phyloP scores from a whole-genome alignment of 2,113 vertebrate genomes.

The Pollachius pollachius region DNA sequence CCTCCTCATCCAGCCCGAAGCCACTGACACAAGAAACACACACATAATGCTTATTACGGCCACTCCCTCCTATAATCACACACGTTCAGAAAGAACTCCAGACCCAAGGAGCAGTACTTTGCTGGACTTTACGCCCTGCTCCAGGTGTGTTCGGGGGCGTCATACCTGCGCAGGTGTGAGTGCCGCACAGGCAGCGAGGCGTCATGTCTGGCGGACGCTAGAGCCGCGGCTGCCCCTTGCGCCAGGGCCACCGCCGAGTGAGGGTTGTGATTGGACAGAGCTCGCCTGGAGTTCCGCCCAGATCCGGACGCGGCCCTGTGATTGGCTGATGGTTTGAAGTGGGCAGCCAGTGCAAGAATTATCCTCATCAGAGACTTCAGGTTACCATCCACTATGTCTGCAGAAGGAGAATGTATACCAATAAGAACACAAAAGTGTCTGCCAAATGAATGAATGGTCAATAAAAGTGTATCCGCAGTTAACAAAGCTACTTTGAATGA shows the following conservation, averaged over 20 bases:
- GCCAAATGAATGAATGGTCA: too few relatives aligned
- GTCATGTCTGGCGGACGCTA: conserved; percentile 86
- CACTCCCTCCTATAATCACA: too few relatives aligned
- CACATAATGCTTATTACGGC: background rate
- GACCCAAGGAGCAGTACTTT: too few relatives aligned
- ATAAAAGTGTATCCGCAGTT: too few relatives aligned
- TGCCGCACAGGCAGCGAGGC: conserved; percentile 76
- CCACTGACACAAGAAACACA: conserved; percentile 39
- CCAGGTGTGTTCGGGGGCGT: too few relatives aligned
- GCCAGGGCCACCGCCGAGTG: conserved; percentile 85
- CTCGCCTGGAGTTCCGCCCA: conserved; percentile 45
- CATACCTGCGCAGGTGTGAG: conserved; percentile 81
- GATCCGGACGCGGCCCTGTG: conserved; percentile 50
- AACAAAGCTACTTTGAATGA: too few relatives aligned
- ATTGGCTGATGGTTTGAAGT: conserved; percentile 87
- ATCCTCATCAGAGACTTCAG: conserved; percentile 95
- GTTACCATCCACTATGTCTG: conserved; percentile 95
- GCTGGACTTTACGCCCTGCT: too few relatives aligned
- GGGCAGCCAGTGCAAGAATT: conserved; percentile 92
- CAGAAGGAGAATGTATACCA: conserved; percentile 8
- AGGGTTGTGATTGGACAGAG: conserved; percentile 72
- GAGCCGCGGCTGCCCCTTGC: conserved; percentile 82
- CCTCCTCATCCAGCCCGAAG: conserved; percentile 77
- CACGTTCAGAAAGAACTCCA: too few relatives aligned
- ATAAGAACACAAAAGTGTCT: too few relatives aligned